These are phyloP conservation scores for Loxodonta africana DNA, from an alignment of 2,113 vertebrate genomes.

Conservation along the genomic window DNA sequence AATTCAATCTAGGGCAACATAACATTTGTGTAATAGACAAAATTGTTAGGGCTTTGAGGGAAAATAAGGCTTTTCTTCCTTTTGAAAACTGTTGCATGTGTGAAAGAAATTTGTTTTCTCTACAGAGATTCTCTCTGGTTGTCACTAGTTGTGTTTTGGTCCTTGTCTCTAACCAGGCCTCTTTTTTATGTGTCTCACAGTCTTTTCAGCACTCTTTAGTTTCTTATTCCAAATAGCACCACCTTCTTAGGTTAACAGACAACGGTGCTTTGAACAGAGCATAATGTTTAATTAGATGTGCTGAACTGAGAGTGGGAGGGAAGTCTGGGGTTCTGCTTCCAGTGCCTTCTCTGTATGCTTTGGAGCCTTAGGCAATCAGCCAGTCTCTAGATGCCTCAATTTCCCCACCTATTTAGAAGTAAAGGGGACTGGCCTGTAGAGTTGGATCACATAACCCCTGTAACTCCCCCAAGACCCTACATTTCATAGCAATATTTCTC, in stretches of 20 bases:
- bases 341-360: too few relatives aligned
- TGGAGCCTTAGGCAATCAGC: not conserved
- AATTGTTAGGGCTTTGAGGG: constrained; percentile 50
- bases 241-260: not conserved
- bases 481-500: not conserved
- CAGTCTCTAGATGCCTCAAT: not conserved
- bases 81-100: not conserved
- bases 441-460: not conserved
- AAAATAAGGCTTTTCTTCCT: constrained; percentile 30
- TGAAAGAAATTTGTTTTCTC: constrained; percentile 30
- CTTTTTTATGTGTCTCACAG: not conserved
- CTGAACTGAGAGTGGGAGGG: not conserved
- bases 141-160: not conserved
- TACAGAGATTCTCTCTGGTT: not conserved
- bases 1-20: constrained; percentile 68
- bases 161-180: not conserved
- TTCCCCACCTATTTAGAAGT: not conserved
- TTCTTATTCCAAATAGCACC: not conserved
- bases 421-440: not conserved
- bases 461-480: not conserved
- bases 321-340: not conserved
- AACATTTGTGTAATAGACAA: constrained; percentile 72
- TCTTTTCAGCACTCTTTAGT: not conserved
- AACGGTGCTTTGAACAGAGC: not conserved
- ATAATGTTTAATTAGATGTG: not conserved